Conservation (phyloP, 2,113 vertebrate genomes). For the Theropithecus gelada region DNA sequence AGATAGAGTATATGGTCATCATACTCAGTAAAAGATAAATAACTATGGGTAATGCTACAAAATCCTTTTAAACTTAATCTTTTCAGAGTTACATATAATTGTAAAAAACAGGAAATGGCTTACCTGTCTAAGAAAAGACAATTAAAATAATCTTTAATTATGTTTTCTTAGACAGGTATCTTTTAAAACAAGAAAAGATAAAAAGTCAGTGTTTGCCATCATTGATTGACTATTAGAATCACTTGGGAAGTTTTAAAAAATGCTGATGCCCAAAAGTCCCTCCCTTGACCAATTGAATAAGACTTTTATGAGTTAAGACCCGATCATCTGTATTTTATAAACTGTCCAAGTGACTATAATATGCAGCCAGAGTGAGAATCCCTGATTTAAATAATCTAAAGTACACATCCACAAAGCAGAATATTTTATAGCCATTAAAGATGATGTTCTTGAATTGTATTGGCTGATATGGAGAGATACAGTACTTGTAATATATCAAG, state of each 20-base stretch:
- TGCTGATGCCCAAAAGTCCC: not conserved
- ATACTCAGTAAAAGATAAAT: not conserved
- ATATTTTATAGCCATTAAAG: not conserved
- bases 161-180: too few species aligned
- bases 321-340: not conserved
- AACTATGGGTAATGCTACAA: not conserved
- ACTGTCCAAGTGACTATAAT: not conserved
- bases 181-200: too few species aligned
- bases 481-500: slow-evolving; percentile 35
- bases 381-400: not conserved
- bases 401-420: not conserved
- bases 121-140: not conserved
- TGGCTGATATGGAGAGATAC: slow-evolving; percentile 29
- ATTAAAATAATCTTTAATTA: not conserved
- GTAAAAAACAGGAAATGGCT: not conserved
- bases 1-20: not conserved
- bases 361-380: not conserved
- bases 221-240: not conserved
- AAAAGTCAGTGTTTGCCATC: not conserved
- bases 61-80: slow-evolving; percentile 1
- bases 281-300: not conserved
- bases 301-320: not conserved
- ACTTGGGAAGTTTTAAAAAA: not conserved
- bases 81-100: not conserved
- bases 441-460: not conserved